Base-by-base conservation (phyloP, 1,140 invertebrate genomes). In the Wiebesia pumilae region DNA sequence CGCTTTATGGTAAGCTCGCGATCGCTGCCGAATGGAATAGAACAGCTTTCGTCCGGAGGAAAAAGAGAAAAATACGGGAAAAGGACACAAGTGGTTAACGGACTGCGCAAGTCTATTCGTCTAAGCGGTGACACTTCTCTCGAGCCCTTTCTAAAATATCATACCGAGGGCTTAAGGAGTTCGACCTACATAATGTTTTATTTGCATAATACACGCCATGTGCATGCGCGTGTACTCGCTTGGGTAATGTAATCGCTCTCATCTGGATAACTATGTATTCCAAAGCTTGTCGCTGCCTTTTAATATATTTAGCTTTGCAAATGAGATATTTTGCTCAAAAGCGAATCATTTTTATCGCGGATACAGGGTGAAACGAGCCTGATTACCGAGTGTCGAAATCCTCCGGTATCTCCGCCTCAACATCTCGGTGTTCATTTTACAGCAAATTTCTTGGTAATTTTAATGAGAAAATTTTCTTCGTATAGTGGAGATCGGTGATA, bases 401-500 rank as follows among this genome's bases (percentile, higher is more conserved):
- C 38, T n/a, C 2, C 9, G 40, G 38, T 43, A 75, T 75, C 71
- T 75, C 71, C 40, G 24, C 27, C n/a, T 43, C 9, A n/a, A n/a
- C 71, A 75, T 75, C 71, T 75, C 24, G 38, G 27, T 1, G 71
- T 19, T 75, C 38, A 12, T 75, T 75, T 75, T 75, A 75, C 27
- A 43, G 71, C 71, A 75, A 75, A 75, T 75, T 43, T 75, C 71
- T 75, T n/a, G 71, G 40, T 75, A 75, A 75, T 75, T 75, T 75
- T 75, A 75, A 75, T 75, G 71, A 75, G 71, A 33, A 75, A 75
- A 75, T 75, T 75, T 75, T 38, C 38, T 43, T 75, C 71, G 40
- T 43, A 75, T n/a, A 75, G 21, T 43, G 38, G 7, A 75, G 71
- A 75, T 75, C 38, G 35, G 35, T 43, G 71, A 75, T 75, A 75